phyloP scores from a whole-genome alignment of 2,113 vertebrate species.

The Symphodus melops region DNA sequence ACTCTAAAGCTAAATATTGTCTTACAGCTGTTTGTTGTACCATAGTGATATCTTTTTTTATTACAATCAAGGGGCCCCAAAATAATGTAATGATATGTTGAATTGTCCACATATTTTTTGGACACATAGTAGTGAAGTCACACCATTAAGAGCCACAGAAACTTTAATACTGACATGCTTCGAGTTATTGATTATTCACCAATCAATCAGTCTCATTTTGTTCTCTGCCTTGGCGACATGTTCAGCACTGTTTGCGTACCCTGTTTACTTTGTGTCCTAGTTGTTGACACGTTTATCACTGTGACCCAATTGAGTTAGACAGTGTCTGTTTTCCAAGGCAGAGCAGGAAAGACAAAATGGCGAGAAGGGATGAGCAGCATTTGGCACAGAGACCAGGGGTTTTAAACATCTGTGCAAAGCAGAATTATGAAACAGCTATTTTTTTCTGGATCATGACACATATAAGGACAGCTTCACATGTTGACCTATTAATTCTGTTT shows the following conservation, averaged over 20 bases:
- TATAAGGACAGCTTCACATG: constrained; percentile 1
- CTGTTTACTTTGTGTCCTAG: constrained; percentile 41
- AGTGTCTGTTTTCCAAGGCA: constrained; percentile 39
- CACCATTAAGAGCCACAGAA: no score
- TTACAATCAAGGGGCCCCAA: not conserved
- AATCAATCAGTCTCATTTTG: constrained; percentile 27
- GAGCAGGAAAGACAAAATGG: constrained; percentile 30
- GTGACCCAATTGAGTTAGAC: constrained; percentile 40
- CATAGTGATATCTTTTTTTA: not conserved
- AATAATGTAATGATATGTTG: no score
- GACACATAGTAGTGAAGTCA: not conserved
- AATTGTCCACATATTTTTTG: not conserved
- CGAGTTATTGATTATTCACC: constrained; percentile 19
- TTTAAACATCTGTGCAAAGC: constrained; percentile 22
- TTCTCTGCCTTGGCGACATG: constrained; percentile 23
- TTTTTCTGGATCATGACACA: constrained; percentile 10
- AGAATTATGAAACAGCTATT: constrained; percentile 24
- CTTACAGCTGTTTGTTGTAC: not conserved
- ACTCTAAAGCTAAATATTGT: no score
- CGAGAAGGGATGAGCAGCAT: constrained; percentile 3
- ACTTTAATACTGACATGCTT: not conserved
- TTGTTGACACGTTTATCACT: constrained; percentile 47
- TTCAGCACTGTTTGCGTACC: constrained; percentile 35
- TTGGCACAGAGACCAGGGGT: constrained; percentile 5
- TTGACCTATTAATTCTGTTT: constrained; percentile 12